Conservation (phyloP, 2,797 vertebrate species). For the Bradypodion pumilum region DNA sequence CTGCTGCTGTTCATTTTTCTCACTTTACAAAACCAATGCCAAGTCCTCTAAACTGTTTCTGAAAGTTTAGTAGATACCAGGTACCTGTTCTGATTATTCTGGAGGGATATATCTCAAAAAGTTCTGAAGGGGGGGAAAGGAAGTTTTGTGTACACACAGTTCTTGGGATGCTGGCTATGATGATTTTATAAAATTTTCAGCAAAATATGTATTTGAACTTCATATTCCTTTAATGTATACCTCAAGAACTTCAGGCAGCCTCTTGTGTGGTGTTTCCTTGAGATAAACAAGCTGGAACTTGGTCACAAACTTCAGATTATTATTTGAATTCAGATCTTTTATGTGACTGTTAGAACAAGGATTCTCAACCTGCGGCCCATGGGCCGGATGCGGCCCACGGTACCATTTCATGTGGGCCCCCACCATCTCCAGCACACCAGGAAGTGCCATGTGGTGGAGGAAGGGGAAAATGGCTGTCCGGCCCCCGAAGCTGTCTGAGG, state of each 20-base stretch:
- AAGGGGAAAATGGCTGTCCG: too few relatives aligned
- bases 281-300: slow-evolving; percentile 33
- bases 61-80: neutral
- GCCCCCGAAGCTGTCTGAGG: too few relatives aligned
- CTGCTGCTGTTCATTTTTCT: neutral
- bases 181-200: neutral
- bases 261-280: neutral
- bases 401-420: too few relatives aligned
- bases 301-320: slow-evolving; percentile 1
- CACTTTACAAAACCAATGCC: neutral
- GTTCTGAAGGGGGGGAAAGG: neutral
- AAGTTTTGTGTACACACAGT: neutral
- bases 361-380: too few relatives aligned
- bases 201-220: slow-evolving; percentile 9
- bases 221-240: slow-evolving; percentile 17
- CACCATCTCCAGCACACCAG: too few relatives aligned
- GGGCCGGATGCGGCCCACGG: too few relatives aligned
- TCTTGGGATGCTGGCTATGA: neutral
- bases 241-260: slow-evolving; percentile 28
- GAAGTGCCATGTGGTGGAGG: too few relatives aligned
- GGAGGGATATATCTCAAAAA: neutral
- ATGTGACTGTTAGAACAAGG: neutral
- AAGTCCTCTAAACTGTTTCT: neutral
- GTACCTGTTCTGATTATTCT: neutral
- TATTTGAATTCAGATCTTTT: slow-evolving; percentile 24